Base-by-base conservation (phyloP, 2,113 vertebrate species). In the Alectura lathami region DNA sequence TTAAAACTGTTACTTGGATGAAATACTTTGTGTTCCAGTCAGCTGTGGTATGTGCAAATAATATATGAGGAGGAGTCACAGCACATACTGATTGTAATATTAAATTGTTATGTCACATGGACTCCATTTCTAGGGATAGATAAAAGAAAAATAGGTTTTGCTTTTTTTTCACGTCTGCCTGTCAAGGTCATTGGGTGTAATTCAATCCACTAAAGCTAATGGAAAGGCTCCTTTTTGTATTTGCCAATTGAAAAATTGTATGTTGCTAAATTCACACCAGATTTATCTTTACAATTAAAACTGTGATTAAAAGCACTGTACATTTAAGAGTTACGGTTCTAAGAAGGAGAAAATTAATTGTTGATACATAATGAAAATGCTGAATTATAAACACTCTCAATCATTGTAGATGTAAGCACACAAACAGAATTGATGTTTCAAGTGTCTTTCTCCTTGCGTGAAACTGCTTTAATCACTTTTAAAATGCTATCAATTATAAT, bases 401-500 rank as follows among this genome's bases (percentile, higher is more conserved):
- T 91, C 70, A 81, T 56, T 11, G 70, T 30, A 70, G 34, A 62
- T 87, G 75, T 78, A 88, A 89, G 63, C 68, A 86, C 29, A 48
- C 8, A 66, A 34, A 34, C 20, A 77, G 51, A 86, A 91, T 8
- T 83, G 54, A 91, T 81, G 34, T 63, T 88, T 91, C 50, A 77
- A 89, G 57, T 59, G 34, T 83, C 78, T 85, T 95, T 79, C 22
- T 93, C 23, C 51, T 89, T 45, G 34, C 83, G 11, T 79, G 81
- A 92, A 95, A 53, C 36, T n/a, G 21, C 45, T 94, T 87, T 89
- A 96, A 91, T 93, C 23, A 77, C 64, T 83, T 91, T 36, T 5
- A 80, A 85, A 77, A 90, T 83, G 43, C 59, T 54, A 93, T 88
- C 84, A 66, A 70, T 91, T 86, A 86, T 87, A 82, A 91, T 87